phyloP scores from a whole-genome alignment of 2,888 invertebrate genomes.

The Tetragonisca angustula region DNA sequence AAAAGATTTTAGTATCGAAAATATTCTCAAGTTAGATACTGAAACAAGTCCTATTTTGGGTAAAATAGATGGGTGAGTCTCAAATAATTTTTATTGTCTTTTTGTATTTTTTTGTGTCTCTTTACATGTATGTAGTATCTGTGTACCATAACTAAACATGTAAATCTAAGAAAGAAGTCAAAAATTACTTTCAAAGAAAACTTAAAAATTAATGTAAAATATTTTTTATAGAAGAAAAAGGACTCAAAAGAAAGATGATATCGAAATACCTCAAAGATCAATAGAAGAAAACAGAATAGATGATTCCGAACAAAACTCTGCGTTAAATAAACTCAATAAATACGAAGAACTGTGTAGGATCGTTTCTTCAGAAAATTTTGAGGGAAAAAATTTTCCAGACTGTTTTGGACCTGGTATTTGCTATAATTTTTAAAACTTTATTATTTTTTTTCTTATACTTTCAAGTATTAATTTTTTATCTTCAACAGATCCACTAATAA shows the following conservation, averaged over 20 bases:
- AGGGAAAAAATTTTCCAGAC: background rate
- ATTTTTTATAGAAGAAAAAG: conserved; percentile 11
- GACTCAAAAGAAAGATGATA: background rate
- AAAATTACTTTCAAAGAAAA: background rate
- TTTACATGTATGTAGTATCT: no score
- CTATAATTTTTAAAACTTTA: background rate
- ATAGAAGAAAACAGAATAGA: background rate
- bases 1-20: background rate
- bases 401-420: background rate
- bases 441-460: background rate
- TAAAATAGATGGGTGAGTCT: conserved; percentile 54
- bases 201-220: background rate
- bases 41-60: conserved; percentile 37
- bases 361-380: conserved; percentile 28
- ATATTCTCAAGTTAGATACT: conserved; percentile 1
- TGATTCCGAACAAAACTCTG: background rate
- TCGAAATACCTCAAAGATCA: background rate
- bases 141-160: background rate
- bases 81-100: conserved; percentile 31
- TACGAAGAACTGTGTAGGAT: conserved; percentile 36
- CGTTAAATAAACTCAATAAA: background rate
- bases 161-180: background rate
- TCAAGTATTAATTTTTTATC: background rate
- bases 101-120: background rate
- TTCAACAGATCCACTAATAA: conserved; percentile 28